Percentiles rank a stretch among this genome's conserved stretches.
Evolutionary conservation across 2,797 vertebrate genomes (phyloP).

Genomic region (Acomys russatus): DNA sequence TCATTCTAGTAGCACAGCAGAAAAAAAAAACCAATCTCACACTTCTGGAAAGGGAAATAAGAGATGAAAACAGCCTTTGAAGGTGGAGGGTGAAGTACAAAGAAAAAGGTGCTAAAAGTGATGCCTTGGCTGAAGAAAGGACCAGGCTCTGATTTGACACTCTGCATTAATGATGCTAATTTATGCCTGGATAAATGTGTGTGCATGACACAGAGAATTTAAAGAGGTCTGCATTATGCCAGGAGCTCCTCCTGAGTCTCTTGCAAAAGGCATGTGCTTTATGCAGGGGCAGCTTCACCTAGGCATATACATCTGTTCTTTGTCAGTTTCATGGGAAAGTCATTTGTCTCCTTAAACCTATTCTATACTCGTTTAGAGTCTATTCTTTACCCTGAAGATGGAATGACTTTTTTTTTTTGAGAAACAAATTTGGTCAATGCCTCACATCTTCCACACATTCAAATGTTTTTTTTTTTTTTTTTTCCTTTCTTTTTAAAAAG

Average conservation of each 20-base stretch:
- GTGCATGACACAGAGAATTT: constrained; percentile 40
- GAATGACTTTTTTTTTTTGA: not conserved
- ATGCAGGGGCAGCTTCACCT: not conserved
- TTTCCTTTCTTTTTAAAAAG: not conserved
- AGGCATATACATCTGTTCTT: not conserved
- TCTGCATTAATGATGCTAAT: constrained; percentile 73
- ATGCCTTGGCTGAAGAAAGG: constrained; percentile 20
- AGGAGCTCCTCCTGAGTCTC: constrained; percentile 21
- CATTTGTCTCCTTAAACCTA: constrained; percentile 21
- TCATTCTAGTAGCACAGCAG: constrained; percentile 41
- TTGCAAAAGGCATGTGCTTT: not conserved
- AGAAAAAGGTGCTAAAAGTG: constrained; percentile 63
- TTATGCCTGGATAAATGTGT: constrained; percentile 40
- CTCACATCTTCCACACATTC: not conserved
- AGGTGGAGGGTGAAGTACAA: constrained; percentile 68
- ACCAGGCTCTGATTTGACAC: not conserved
- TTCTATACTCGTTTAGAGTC: not conserved
- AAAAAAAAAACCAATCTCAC: constrained; percentile 39
- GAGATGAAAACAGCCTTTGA: constrained; percentile 58
- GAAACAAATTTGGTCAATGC: not conserved
- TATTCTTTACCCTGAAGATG: constrained; percentile 20
- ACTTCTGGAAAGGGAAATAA: constrained; percentile 39
- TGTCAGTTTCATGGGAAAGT: constrained; percentile 30
- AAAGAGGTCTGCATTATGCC: constrained; percentile 14
- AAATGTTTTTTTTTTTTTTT: not conserved